Evolutionary conservation across 2,888 invertebrate species (phyloP).

Genomic region (Brachypterus glaber): DNA sequence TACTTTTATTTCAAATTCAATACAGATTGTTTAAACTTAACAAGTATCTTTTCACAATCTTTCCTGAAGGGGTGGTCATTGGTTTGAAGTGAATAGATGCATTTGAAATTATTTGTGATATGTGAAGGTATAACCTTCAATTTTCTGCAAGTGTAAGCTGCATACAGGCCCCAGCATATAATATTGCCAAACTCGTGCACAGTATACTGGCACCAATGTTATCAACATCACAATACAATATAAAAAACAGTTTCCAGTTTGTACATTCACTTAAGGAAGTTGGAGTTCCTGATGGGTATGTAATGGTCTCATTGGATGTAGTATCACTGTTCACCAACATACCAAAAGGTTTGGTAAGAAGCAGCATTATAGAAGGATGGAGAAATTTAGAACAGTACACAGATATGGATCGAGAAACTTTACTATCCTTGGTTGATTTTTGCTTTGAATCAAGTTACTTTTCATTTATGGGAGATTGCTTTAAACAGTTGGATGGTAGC

Average conservation of each 20-base stretch:
- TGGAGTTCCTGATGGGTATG: conserved; percentile 3
- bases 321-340: too few relatives aligned
- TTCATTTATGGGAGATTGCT: neutral
- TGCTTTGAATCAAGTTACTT: neutral
- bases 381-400: neutral
- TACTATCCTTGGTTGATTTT: neutral
- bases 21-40: neutral
- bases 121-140: neutral
- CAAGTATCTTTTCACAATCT: neutral
- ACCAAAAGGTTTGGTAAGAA: too few relatives aligned
- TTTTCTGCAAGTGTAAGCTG: conserved; percentile 2
- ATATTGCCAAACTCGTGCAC: conserved; percentile 7
- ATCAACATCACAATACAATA: conserved; percentile 8
- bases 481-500: neutral
- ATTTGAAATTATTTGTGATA: neutral
- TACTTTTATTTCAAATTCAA: neutral
- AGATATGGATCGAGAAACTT: neutral
- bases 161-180: conserved; percentile 4
- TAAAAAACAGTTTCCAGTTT: conserved; percentile 9
- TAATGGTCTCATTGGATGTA: conserved; percentile 9
- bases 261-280: conserved; percentile 1
- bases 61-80: neutral
- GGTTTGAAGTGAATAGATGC: neutral
- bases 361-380: neutral
- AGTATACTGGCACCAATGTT: conserved; percentile 2